phyloP scores from a whole-genome alignment of 2,797 vertebrate species.

The Sebastes kiyomatsui region DNA sequence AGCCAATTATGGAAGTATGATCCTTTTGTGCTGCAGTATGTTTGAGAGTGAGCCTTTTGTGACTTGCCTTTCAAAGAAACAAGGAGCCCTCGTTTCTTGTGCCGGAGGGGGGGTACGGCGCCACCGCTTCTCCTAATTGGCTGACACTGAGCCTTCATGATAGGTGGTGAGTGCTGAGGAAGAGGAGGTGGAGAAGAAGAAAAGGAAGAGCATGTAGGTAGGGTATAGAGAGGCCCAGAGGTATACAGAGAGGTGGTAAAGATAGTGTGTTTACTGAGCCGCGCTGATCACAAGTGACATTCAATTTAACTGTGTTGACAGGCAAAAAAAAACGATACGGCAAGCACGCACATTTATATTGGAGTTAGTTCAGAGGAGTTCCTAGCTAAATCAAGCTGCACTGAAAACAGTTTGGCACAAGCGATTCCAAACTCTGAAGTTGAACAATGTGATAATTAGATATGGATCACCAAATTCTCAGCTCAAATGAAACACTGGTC shows the following conservation, averaged over 20 bases:
- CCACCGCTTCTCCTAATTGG: slow-evolving; percentile 67
- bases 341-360: background rate
- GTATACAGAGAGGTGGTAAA: slow-evolving; percentile 34
- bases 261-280: slow-evolving; percentile 40
- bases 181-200: slow-evolving; percentile 31
- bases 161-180: slow-evolving; percentile 31
- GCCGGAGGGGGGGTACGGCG: slow-evolving; percentile 14
- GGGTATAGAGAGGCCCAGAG: slow-evolving; percentile 24
- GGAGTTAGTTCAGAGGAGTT: background rate
- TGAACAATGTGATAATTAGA: background rate
- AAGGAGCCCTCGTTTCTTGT: slow-evolving; percentile 42
- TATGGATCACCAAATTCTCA: background rate
- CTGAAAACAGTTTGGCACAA: background rate
- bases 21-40: slow-evolving; percentile 55
- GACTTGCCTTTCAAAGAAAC: slow-evolving; percentile 63
- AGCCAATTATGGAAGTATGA: slow-evolving; percentile 72
- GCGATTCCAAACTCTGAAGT: background rate
- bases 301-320: slow-evolving; percentile 43
- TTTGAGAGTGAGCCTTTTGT: slow-evolving; percentile 60
- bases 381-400: background rate
- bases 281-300: slow-evolving; percentile 39
- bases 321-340: background rate
- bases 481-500: too few species aligned
- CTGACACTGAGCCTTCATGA: slow-evolving; percentile 59
- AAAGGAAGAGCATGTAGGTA: background rate